A percentile compares a stretch with the other conserved stretches of the same genome.
Evolutionary conservation across 2,797 vertebrate species (phyloP).

Genomic region (Rallus crepitans): DNA sequence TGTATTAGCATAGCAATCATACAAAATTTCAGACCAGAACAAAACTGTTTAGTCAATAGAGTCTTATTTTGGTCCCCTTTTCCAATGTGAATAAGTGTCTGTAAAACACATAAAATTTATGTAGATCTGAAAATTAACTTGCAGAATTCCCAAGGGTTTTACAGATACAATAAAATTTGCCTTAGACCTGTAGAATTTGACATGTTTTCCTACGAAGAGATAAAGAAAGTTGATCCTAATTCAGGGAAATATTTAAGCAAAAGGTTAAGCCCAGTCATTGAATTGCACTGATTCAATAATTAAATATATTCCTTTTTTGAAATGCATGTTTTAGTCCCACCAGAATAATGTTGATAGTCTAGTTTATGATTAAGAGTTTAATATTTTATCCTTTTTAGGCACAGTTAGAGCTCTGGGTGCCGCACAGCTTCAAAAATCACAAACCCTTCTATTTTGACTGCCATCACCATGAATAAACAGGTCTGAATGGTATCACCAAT

Average conservation of each 20-base stretch:
- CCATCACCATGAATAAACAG: background rate
- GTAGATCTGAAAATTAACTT: background rate
- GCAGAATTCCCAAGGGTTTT: background rate
- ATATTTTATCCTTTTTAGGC: background rate
- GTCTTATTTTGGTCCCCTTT: background rate
- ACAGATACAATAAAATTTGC: background rate
- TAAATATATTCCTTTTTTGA: background rate
- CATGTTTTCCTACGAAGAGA: background rate
- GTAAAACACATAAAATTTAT: background rate
- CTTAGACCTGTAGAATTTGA: background rate
- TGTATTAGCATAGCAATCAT: background rate
- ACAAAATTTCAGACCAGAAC: background rate
- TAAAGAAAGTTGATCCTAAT: background rate
- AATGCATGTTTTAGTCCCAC: background rate
- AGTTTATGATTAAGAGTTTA: background rate
- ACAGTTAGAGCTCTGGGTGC: background rate
- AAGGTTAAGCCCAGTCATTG: background rate
- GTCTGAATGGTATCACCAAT: background rate
- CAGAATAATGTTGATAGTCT: background rate
- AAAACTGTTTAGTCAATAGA: background rate
- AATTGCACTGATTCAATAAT: background rate
- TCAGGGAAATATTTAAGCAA: background rate
- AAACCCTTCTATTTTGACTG: background rate
- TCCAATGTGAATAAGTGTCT: background rate
- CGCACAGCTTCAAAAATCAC: background rate